phyloP scores from a whole-genome alignment of 2,113 vertebrate species.

The Hypomesus transpacificus region DNA sequence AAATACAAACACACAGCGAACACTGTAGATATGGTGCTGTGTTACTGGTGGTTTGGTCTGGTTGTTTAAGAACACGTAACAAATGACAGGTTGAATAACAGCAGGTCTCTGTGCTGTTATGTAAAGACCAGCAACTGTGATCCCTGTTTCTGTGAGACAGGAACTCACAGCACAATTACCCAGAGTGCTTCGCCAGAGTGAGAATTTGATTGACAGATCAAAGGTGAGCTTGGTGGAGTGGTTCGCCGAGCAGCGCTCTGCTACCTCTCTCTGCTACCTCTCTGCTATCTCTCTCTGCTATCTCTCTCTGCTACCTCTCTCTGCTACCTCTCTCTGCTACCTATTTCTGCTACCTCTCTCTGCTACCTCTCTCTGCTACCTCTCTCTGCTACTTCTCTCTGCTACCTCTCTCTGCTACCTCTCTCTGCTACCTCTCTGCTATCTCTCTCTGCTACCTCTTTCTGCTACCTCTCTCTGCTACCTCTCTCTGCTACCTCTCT shows the following conservation, averaged over 20 bases:
- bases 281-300: no score
- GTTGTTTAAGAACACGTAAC: not conserved
- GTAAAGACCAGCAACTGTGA: not conserved
- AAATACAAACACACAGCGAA: slow-evolving; percentile 2
- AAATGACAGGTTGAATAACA: slow-evolving; percentile 22
- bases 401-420: no score
- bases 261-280: no score
- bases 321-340: no score
- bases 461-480: no score
- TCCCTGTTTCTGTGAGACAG: slow-evolving; percentile 15
- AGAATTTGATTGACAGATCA: slow-evolving; percentile 20
- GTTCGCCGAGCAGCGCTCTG: slow-evolving; percentile 11
- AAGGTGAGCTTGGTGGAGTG: not conserved
- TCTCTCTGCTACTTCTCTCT: no score
- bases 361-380: no score
- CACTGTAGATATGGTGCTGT: not conserved
- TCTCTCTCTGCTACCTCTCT: no score
- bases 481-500: not conserved
- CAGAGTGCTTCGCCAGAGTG: slow-evolving; percentile 6
- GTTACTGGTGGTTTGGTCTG: not conserved
- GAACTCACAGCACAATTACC: slow-evolving; percentile 21
- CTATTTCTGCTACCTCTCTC: no score
- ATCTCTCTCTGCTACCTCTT: no score
- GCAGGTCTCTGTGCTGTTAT: slow-evolving; percentile 17
- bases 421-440: no score